Conservation (phyloP, 2,113 vertebrate species). For the Panthera leo region DNA sequence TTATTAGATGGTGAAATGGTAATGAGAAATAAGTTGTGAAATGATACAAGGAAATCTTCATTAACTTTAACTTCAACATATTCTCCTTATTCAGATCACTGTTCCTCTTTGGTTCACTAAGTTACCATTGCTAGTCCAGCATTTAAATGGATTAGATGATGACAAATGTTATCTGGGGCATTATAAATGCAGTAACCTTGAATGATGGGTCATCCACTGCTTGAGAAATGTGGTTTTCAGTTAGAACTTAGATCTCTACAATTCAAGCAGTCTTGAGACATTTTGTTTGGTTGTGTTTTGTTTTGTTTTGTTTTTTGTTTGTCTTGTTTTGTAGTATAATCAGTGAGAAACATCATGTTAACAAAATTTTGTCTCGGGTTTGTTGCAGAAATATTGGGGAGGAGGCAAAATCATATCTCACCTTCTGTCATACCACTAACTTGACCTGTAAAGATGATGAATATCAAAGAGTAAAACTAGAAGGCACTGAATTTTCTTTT, state of each 20-base stretch:
- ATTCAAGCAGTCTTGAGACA: not conserved
- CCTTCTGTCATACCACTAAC: not conserved
- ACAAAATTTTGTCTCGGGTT: not conserved
- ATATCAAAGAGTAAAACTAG: not conserved
- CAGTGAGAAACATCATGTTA: not conserved
- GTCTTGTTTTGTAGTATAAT: not conserved
- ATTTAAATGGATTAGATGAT: not conserved
- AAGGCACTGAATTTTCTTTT: conserved; percentile 53
- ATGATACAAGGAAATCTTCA: not conserved
- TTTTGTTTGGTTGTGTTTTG: not conserved
- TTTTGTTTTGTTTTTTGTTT: not conserved
- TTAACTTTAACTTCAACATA: not conserved
- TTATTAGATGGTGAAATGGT: not conserved
- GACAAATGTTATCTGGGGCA: not conserved
- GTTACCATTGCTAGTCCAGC: not conserved
- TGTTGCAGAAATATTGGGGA: not conserved
- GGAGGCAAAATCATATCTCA: not conserved
- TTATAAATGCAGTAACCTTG: not conserved
- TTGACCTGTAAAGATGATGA: conserved; percentile 24
- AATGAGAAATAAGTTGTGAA: not conserved
- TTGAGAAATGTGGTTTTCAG: not conserved
- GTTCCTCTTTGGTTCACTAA: not conserved
- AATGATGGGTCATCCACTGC: not conserved
- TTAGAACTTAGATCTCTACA: not conserved
- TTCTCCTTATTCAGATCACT: not conserved